These are phyloP conservation scores for Anoplius nigerrimus DNA, from an alignment of 2,888 invertebrate species.

Conservation along the genomic window DNA sequence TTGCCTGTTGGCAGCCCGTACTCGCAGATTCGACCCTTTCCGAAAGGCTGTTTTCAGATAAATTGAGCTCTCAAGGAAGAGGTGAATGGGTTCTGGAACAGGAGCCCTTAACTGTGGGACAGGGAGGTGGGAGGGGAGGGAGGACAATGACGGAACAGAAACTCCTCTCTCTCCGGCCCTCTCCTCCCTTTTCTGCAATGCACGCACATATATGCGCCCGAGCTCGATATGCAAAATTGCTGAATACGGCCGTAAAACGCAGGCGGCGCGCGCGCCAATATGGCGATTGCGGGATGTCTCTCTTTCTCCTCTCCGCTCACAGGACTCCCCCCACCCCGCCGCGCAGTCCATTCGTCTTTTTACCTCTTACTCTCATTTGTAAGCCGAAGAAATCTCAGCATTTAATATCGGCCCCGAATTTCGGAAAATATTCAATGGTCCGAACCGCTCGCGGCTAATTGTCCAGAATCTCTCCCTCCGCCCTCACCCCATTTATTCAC, in stretches of 20 bases:
- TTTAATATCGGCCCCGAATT: no score
- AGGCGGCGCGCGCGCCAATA: slow-evolving; percentile 71
- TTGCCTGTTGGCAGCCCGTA: slow-evolving; percentile 31
- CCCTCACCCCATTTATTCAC: no score
- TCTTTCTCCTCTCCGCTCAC: not conserved
- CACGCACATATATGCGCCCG: slow-evolving; percentile 42
- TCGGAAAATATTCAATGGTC: no score
- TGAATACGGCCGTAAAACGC: slow-evolving; percentile 72
- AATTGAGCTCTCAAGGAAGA: slow-evolving; percentile 58
- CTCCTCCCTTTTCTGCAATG: slow-evolving; percentile 20
- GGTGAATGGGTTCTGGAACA: slow-evolving; percentile 49
- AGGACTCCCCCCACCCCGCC: not conserved
- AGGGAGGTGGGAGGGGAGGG: slow-evolving; percentile 34
- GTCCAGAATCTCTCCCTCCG: no score
- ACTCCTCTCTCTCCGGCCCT: slow-evolving; percentile 2
- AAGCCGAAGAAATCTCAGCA: no score
- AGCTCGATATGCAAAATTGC: slow-evolving; percentile 71
- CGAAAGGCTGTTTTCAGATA: slow-evolving; percentile 51
- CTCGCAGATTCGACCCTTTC: slow-evolving; percentile 21
- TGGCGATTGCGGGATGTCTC: slow-evolving; percentile 56
- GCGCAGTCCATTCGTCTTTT: not conserved
- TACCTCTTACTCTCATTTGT: not conserved
- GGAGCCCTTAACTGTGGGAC: slow-evolving; percentile 35
- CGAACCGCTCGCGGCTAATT: no score
- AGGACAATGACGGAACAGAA: slow-evolving; percentile 29